phyloP scores from a whole-genome alignment of 2,797 vertebrate species.

The Craterocephalus amniculus region DNA sequence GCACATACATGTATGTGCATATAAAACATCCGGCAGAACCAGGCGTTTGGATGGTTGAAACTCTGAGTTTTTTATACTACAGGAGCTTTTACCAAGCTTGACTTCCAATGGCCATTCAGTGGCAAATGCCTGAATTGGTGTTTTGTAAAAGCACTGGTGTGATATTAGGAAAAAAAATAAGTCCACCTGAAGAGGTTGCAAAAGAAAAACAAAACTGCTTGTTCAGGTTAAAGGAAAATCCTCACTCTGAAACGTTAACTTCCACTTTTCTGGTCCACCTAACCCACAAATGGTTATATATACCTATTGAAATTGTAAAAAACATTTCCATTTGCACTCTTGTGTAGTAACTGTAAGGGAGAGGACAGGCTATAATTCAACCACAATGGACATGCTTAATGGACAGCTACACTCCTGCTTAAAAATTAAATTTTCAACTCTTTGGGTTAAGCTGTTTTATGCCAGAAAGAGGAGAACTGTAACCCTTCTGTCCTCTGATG shows the following conservation, averaged over 20 bases:
- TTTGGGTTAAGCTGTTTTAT: constrained; percentile 26
- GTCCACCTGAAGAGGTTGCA: neutral
- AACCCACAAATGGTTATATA: neutral
- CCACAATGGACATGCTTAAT: constrained; percentile 28
- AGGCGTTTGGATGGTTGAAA: too few species aligned
- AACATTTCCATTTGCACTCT: neutral
- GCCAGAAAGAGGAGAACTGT: constrained; percentile 49
- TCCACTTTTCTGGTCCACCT: too few species aligned
- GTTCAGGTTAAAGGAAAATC: neutral
- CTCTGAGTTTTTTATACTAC: neutral
- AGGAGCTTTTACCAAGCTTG: neutral
- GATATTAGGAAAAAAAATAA: neutral
- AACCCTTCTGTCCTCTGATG: constrained; percentile 29
- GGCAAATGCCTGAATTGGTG: neutral
- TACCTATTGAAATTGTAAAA: neutral
- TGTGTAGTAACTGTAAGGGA: neutral
- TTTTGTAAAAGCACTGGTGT: too few species aligned
- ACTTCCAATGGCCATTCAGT: neutral
- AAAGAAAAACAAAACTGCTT: neutral
- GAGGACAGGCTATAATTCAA: constrained; percentile 10
- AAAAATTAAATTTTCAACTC: constrained; percentile 13
- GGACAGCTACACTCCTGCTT: constrained; percentile 34
- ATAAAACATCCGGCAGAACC: neutral
- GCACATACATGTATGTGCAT: neutral
- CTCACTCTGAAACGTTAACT: neutral